Percentiles rank a stretch among this genome's conserved stretches.
Conservation (phyloP, 1,140 invertebrate genomes). For the Drosophila punjabiensis region DNA sequence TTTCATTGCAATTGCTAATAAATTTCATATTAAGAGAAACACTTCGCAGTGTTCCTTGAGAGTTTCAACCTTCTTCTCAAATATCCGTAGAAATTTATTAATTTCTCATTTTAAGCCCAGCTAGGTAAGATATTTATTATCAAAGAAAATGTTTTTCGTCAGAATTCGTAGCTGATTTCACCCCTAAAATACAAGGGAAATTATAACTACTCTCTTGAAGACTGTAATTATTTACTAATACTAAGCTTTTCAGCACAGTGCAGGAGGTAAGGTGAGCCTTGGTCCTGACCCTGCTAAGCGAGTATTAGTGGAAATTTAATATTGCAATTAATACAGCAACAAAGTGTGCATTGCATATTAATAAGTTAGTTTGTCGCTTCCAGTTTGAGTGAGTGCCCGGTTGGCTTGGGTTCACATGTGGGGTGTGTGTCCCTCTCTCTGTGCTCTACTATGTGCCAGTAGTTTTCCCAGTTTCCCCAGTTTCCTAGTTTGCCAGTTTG, state of each 20-base stretch:
- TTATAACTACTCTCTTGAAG: background rate
- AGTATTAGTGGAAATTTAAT: constrained; percentile 84
- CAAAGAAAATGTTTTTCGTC: background rate
- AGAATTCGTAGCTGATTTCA: background rate
- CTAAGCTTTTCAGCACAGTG: constrained; percentile 5
- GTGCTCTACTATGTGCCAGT: constrained; percentile 2
- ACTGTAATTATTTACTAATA: background rate
- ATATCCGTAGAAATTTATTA: background rate
- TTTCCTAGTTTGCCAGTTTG: constrained; percentile 40
- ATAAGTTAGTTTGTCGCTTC: constrained; percentile 74
- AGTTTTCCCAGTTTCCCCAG: constrained; percentile 32
- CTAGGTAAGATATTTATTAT: background rate
- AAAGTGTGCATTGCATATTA: constrained; percentile 84
- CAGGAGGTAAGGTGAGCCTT: constrained; percentile 12
- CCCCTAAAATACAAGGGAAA: background rate
- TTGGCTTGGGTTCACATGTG: constrained; percentile 15
- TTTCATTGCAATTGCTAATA: background rate
- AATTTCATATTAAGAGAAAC: background rate
- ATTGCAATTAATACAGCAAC: constrained; percentile 83
- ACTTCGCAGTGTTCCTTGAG: background rate
- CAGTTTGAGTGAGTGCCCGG: constrained; percentile 45
- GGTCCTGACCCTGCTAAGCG: constrained; percentile 62
- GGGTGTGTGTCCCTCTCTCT: background rate
- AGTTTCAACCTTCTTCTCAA: background rate
- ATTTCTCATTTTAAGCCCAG: background rate